Evolutionary conservation across 2,797 vertebrate species (phyloP).

Genomic region (Rhabdomys pumilio): DNA sequence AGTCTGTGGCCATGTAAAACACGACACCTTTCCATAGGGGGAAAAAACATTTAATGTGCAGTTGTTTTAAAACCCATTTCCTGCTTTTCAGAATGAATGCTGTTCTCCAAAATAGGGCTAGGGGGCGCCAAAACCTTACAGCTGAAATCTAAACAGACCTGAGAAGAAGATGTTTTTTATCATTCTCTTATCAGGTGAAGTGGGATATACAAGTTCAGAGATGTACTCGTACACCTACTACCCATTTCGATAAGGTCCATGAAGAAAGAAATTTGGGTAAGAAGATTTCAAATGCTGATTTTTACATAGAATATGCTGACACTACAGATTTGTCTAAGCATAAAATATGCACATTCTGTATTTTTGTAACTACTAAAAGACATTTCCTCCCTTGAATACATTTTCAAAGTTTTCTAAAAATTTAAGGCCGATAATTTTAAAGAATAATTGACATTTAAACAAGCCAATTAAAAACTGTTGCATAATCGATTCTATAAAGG

Average conservation of each 20-base stretch:
- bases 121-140: conserved; percentile 71
- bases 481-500: background rate
- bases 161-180: conserved; percentile 54
- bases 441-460: conserved; percentile 28
- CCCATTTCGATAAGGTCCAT: background rate
- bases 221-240: background rate
- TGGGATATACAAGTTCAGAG: background rate
- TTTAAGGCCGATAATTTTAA: background rate
- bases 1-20: background rate
- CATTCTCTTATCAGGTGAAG: background rate
- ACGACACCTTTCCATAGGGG: background rate
- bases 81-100: conserved; percentile 52
- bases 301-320: conserved; percentile 33
- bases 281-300: conserved; percentile 52
- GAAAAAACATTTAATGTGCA: conserved; percentile 33
- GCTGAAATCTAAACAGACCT: background rate
- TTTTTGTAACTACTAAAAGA: conserved; percentile 23
- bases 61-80: background rate
- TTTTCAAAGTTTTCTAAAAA: background rate
- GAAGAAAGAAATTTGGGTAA: conserved; percentile 18
- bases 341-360: background rate
- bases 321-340: conserved; percentile 14
- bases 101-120: conserved; percentile 61
- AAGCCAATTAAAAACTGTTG: background rate
- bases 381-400: background rate